phyloP scores from a whole-genome alignment of 2,888 invertebrate species.

The Machimus rusticus region DNA sequence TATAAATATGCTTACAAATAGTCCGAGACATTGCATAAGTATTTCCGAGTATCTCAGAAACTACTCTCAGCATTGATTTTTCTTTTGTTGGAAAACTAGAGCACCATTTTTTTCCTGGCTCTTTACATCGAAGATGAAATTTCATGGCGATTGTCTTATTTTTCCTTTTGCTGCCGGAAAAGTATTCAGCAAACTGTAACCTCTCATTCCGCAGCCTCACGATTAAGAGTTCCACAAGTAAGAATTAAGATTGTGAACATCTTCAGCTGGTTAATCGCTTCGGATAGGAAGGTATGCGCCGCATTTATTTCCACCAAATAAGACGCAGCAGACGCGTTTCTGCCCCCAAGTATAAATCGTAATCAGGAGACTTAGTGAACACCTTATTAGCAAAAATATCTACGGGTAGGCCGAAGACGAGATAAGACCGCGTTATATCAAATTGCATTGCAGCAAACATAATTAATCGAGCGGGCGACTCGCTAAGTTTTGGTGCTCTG shows the following conservation, averaged over 20 bases:
- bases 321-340: neutral
- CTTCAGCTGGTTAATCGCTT: neutral
- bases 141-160: neutral
- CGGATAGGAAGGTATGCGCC: neutral
- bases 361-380: neutral
- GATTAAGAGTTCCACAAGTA: neutral
- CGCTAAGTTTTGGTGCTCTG: neutral
- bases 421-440: neutral
- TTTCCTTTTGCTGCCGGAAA: neutral
- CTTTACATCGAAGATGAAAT: neutral
- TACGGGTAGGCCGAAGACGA: neutral
- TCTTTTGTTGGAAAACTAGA: constrained; percentile 25
- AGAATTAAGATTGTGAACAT: neutral
- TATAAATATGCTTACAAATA: neutral
- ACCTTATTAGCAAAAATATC: neutral
- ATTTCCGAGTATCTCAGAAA: neutral
- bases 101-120: neutral
- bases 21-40: neutral
- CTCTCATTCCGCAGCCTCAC: neutral
- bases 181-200: neutral
- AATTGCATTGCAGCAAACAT: neutral
- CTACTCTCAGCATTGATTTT: neutral
- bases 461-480: neutral
- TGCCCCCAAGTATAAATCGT: neutral
- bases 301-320: neutral